Evolutionary conservation across 2,888 invertebrate species (phyloP).

Genomic region (Malacosoma neustria): DNA sequence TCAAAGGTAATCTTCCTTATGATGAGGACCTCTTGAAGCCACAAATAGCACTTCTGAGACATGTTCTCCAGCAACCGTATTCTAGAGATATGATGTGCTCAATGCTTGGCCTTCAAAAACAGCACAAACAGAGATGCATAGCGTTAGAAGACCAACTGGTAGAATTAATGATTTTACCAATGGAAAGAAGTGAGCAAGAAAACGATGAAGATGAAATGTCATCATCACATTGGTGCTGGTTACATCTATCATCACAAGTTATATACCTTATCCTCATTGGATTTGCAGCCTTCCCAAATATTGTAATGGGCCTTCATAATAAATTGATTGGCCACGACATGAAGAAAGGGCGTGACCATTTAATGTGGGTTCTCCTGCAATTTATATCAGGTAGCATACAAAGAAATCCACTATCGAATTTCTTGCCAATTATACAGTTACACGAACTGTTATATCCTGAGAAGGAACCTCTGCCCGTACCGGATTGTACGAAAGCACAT

Average conservation of each 20-base stretch:
- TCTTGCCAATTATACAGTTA: constrained; percentile 90
- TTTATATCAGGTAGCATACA: constrained; percentile 98
- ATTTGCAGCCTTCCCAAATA: constrained; percentile 94
- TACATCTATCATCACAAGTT: constrained; percentile 93
- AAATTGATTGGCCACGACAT: constrained; percentile 87
- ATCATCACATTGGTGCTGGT: constrained; percentile 89
- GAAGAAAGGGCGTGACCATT: constrained; percentile 93
- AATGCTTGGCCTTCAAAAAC: constrained; percentile 95
- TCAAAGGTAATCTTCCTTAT: constrained; percentile 87
- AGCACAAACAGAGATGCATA: constrained; percentile 90
- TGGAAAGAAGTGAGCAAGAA: constrained; percentile 90
- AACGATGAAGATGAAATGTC: constrained; percentile 76
- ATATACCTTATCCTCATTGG: constrained; percentile 97
- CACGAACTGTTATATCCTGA: constrained; percentile 96
- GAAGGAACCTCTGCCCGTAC: constrained; percentile 90
- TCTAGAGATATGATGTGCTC: constrained; percentile 97
- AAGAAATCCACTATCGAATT: constrained; percentile 91
- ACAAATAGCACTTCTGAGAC: constrained; percentile 89
- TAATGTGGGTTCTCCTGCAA: constrained; percentile 99
- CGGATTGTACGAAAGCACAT: constrained; percentile 89
- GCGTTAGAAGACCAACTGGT: constrained; percentile 95
- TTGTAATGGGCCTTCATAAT: constrained; percentile 91
- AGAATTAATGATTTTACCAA: constrained; percentile 90
- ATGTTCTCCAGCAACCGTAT: constrained; percentile 95
- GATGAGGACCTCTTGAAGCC: constrained; percentile 90